These are phyloP conservation scores for Blera fallax DNA, from an alignment of 2,888 invertebrate species.

Conservation along the genomic window DNA sequence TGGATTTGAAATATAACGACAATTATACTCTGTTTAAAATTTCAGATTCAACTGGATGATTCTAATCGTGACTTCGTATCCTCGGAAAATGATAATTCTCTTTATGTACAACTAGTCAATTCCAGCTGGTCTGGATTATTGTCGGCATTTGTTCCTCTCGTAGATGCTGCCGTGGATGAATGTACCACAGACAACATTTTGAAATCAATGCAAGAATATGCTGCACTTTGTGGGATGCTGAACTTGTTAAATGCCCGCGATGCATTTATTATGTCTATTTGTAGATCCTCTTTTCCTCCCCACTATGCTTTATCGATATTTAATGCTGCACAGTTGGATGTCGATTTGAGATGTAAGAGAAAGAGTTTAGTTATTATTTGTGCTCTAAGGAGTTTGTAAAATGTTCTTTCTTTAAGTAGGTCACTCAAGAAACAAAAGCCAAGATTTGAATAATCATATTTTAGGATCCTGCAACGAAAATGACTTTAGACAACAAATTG, in stretches of 20 bases:
- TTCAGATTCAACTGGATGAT: constrained; percentile 71
- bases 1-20: no score
- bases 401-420: constrained; percentile 76
- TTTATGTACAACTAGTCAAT: constrained; percentile 89
- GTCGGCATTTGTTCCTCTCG: constrained; percentile 93
- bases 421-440: constrained; percentile 82
- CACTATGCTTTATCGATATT: constrained; percentile 96
- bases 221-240: constrained; percentile 93
- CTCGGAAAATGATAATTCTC: constrained; percentile 75
- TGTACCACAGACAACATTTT: constrained; percentile 94
- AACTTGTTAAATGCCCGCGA: constrained; percentile 91
- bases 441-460: constrained; percentile 83
- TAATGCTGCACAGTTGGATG: constrained; percentile 85
- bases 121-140: constrained; percentile 98
- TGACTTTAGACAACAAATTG: constrained; percentile 95
- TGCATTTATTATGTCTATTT: constrained; percentile 96
- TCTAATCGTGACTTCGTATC: constrained; percentile 75
- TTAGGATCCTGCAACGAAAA: constrained; percentile 84
- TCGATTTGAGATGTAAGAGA: constrained; percentile 79
- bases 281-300: constrained; percentile 97
- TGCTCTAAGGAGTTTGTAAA: background rate
- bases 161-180: constrained; percentile 98
- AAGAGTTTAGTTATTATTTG: no score
- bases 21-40: background rate
- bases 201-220: constrained; percentile 94